These are phyloP conservation scores for Brotogeris chrysoptera DNA, from an alignment of 2,797 vertebrate genomes.

Conservation along the genomic window DNA sequence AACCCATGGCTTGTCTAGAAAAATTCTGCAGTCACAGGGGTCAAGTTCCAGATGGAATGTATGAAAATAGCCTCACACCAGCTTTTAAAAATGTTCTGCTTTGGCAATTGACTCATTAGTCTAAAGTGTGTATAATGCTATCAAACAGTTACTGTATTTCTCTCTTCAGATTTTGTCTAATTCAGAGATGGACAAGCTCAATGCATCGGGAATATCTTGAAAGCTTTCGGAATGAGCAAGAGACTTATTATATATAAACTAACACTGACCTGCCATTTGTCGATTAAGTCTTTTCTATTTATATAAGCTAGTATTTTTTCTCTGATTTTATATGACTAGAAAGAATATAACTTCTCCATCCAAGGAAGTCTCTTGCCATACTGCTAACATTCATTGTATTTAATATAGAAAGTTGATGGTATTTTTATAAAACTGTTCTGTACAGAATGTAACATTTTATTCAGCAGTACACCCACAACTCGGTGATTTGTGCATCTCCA, in stretches of 20 bases:
- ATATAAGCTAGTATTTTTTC: background rate
- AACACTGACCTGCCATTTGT: background rate
- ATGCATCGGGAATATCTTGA: background rate
- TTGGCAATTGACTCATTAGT: background rate
- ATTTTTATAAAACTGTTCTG: conserved; percentile 36
- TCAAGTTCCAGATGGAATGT: background rate
- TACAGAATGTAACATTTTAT: conserved; percentile 53
- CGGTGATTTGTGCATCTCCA: conserved; percentile 3
- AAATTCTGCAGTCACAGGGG: background rate
- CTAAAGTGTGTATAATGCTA: background rate
- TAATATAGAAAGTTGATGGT: background rate
- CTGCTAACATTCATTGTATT: background rate
- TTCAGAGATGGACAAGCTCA: background rate
- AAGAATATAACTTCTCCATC: background rate
- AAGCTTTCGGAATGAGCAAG: background rate
- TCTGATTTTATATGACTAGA: background rate
- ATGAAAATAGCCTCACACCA: background rate
- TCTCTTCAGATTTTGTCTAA: background rate
- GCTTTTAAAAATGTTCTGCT: background rate
- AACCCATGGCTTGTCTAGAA: background rate
- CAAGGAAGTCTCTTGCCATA: background rate
- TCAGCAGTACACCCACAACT: conserved; percentile 43
- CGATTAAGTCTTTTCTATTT: background rate
- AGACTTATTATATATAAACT: background rate
- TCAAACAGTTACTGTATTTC: background rate